Base-by-base conservation (phyloP, 2,113 vertebrate species). In the Panthera leo region DNA sequence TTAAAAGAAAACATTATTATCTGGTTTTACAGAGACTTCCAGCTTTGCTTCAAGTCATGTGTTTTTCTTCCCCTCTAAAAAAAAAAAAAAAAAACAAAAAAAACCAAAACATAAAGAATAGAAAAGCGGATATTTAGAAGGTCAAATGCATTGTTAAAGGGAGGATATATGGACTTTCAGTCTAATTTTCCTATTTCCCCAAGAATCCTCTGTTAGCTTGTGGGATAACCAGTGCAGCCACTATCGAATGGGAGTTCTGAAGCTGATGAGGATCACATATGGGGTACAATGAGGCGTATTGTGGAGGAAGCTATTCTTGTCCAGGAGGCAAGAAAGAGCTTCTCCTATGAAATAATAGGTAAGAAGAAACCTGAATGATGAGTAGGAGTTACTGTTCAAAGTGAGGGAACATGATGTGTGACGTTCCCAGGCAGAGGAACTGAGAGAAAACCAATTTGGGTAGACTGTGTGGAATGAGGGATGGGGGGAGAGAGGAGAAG, bases 1-100 rank as follows among this genome's bases (percentile, higher is more conserved):
- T 98, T 89, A 94, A 97, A 96, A 97, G 76, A 94, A 97, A 97
- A 97, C 53, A 94, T 94, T 98, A 97, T 88, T 98, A 96, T 97
- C 93, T 95, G 75, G 85, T 36, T 95, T 98, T 96, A 85, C 34
- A 95, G 93, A 97, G 91, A 95, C 78, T 94, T 96, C 86, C 88
- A 92, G 96, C 70, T 94, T 96, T 89, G 55, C 92, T 94, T 96
- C 65, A 96, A 96, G 92, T 95, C 53, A 29, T 96, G n/a, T 82
- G 71, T 45, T 92, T 19, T 79, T 39, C 58, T 61, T 31, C 45
- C 13, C 21, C 11, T 3, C 11, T 7, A 39, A 91, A 91, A 86
- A 84, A 90, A 42, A n/a, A n/a, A n/a, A n/a, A n/a, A 89, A 85
- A 73, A 55, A 61, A 89, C 95, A 86, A 84, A 90, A 42, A 86